phyloP scores from a whole-genome alignment of 53 echinoderm and acorn worm genomes.

The Zoroaster sp. region DNA sequence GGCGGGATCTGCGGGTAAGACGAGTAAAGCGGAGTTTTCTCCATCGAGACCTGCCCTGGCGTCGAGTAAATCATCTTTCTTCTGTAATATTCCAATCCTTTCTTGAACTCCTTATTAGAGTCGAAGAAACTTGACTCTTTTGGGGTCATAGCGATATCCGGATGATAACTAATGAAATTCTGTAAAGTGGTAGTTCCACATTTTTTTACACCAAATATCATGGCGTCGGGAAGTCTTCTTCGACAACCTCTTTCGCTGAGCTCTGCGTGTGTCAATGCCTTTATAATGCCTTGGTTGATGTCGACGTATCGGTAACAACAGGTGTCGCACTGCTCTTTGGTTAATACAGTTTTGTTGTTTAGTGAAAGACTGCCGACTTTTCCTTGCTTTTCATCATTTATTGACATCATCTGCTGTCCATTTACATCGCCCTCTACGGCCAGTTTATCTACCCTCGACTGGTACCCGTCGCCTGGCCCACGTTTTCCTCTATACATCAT shows the following conservation, averaged over 20 bases:
- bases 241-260: conserved; percentile 63
- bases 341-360: too few species aligned
- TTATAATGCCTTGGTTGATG: too few species aligned
- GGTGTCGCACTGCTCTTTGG: too few species aligned
- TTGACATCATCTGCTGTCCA: too few species aligned
- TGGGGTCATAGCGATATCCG: conserved; percentile 72
- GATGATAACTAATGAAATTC: conserved; percentile 83
- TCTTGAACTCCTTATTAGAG: neutral
- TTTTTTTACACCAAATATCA: conserved; percentile 86
- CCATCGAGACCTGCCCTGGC: conserved; percentile 71
- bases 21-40: conserved; percentile 86
- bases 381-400: too few species aligned
- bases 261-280: too few species aligned
- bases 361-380: too few species aligned
- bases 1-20: conserved; percentile 42
- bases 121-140: conserved; percentile 78
- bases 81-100: conserved; percentile 67
- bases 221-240: conserved; percentile 68
- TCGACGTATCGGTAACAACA: too few species aligned
- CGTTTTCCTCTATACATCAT: too few species aligned
- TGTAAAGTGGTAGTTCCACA: conserved; percentile 86
- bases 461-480: too few species aligned
- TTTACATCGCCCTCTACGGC: too few species aligned
- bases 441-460: too few species aligned
- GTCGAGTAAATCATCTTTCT: conserved; percentile 78